Conservation (phyloP, 2,797 vertebrate genomes). For the Apodemus agrarius region DNA sequence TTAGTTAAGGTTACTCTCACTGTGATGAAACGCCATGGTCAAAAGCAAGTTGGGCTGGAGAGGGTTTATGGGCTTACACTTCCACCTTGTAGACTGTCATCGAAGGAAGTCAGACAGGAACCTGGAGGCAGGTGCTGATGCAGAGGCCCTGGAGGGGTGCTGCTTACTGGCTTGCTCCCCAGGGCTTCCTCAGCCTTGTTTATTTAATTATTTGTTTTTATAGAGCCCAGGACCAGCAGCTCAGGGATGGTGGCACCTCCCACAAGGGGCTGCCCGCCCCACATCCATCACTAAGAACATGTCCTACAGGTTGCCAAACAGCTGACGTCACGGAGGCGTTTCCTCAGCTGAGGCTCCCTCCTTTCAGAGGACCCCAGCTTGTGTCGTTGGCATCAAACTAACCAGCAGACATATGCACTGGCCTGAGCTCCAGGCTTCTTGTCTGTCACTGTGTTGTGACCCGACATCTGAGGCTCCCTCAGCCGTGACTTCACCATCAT, state of each 20-base stretch:
- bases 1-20: no score
- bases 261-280: background rate
- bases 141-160: background rate
- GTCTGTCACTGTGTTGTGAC: background rate
- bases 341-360: background rate
- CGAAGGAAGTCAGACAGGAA: background rate
- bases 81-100: background rate
- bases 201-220: background rate
- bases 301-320: background rate
- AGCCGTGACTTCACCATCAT: background rate
- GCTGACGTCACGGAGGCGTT: background rate
- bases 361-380: background rate
- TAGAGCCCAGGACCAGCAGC: background rate
- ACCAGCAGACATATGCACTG: background rate
- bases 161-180: background rate
- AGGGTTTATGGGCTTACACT: background rate
- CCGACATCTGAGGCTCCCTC: background rate
- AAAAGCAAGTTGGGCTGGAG: background rate
- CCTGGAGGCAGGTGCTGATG: background rate
- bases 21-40: background rate
- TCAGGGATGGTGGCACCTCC: background rate
- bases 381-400: background rate
- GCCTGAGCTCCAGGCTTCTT: background rate
- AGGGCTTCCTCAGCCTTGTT: background rate
- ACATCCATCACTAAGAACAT: background rate